Evolutionary conservation across 2,888 invertebrate genomes (phyloP).

Genomic region (Nephrotoma flavescens): DNA sequence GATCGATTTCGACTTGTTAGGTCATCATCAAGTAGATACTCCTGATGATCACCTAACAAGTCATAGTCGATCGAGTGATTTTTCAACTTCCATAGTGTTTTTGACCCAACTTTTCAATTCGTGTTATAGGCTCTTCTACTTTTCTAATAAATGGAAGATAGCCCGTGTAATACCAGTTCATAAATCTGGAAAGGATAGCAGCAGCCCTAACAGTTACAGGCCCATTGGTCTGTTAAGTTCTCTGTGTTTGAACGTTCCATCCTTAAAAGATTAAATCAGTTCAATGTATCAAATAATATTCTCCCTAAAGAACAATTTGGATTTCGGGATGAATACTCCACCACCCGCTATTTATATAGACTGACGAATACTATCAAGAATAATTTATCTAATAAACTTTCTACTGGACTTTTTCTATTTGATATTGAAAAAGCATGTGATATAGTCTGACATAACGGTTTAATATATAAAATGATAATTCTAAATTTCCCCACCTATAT

Average conservation of each 20-base stretch:
- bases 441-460: neutral
- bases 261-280: too few relatives aligned
- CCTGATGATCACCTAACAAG: too few relatives aligned
- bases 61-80: too few relatives aligned
- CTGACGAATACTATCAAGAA: neutral
- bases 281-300: neutral
- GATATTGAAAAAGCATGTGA: neutral
- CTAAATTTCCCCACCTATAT: neutral
- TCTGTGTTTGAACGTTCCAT: too few relatives aligned
- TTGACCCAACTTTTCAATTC: too few relatives aligned
- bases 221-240: neutral
- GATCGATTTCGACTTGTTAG: too few relatives aligned
- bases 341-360: neutral
- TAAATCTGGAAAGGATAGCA: neutral
- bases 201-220: neutral
- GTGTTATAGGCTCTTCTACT: neutral
- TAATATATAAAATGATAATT: neutral
- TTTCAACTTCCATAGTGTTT: too few relatives aligned
- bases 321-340: neutral
- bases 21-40: too few relatives aligned
- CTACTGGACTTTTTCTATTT: neutral
- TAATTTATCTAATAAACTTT: neutral
- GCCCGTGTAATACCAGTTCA: neutral
- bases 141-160: neutral
- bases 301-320: neutral